Percentiles rank a stretch among this genome's conserved stretches.
Evolutionary conservation across 2,797 vertebrate genomes (phyloP).

Genomic region (Urocyon cinereoargenteus): DNA sequence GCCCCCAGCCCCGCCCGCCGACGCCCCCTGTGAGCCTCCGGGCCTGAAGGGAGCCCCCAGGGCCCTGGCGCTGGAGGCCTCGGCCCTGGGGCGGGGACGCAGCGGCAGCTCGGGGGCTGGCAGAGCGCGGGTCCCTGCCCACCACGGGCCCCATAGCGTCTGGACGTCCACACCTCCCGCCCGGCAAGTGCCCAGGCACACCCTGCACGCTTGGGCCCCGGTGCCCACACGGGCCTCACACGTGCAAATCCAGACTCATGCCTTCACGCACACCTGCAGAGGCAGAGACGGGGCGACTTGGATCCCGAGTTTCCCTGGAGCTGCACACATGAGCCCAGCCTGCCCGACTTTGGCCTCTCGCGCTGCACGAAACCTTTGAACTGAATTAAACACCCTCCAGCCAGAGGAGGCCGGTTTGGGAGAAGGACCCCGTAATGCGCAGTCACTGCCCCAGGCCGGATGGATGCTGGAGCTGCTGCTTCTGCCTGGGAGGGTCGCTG

Average conservation of each 20-base stretch:
- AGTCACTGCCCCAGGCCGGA: no score
- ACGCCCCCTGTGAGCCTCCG: neutral
- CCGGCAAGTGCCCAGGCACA: no score
- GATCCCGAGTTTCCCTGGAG: no score
- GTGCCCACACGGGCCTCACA: neutral
- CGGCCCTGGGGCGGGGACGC: neutral
- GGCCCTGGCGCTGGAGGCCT: rapidly evolving
- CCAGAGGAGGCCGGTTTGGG: no score
- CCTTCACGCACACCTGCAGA: no score
- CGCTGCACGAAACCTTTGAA: no score
- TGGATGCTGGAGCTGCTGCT: no score
- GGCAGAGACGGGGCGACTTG: no score
- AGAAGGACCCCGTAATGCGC: no score
- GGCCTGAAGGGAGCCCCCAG: neutral
- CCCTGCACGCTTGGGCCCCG: neutral
- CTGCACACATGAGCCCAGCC: neutral
- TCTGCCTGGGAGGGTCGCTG: neutral
- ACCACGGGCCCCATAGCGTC: neutral
- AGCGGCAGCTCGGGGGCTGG: rapidly evolving
- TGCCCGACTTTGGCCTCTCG: neutral
- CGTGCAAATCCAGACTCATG: no score
- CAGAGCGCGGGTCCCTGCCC: neutral
- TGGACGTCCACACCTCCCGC: neutral
- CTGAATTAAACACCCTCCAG: no score
- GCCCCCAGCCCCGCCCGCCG: neutral